Evolutionary conservation across 2,113 vertebrate genomes (phyloP), one percentile per base, ranked within the genome.

Genomic region (Erythrolamprus reginae): DNA sequence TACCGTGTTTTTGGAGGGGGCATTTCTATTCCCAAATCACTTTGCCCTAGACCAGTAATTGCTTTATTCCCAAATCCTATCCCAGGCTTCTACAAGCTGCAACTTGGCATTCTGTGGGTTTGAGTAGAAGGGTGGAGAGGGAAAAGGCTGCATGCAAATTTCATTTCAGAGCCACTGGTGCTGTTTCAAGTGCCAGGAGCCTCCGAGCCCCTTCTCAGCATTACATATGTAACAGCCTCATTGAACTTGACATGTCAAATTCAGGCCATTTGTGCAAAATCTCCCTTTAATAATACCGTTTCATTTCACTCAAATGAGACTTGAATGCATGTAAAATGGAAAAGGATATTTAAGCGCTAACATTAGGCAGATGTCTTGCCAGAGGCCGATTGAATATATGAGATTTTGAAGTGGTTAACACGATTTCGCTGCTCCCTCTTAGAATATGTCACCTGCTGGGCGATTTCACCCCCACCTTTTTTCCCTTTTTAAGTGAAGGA

Each of bases 221-320:
- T 97, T 96, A 97, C 97, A 97, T 97, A 97, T 97, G 97, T 96
- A 97, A 97, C 96, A 97, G 97, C 97, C 96, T 98, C 98, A 99
- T 98, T 98, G 98, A 98, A 99, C 98, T 98, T 98, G 98, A 98
- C 98, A 98, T 97, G 97, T 97, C 97, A 98, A 98, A 99, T 98
- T 98, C 98, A 97, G 97, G 98, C 98, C 98, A 98, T 99, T 99
- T 99, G 98, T 98, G 97, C 97, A 98, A 98, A 98, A 99, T 98
- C 97, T 98, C 97, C 96, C 98, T 98, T 98, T 98, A 99, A 99
- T 98, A 98, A 98, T 97, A 97, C 96, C 96, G 97, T 98, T 98
- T 98, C 97, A 97, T 98, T 97, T 96, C 96, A 96, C 96, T 97
- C 96, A 98, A 98, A 98, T 98, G 96, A 98, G 97, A 98, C 97